Evolutionary conservation across 1,140 invertebrate species (phyloP), one percentile per base, ranked within the genome.

Genomic region (Cydia amplana): DNA sequence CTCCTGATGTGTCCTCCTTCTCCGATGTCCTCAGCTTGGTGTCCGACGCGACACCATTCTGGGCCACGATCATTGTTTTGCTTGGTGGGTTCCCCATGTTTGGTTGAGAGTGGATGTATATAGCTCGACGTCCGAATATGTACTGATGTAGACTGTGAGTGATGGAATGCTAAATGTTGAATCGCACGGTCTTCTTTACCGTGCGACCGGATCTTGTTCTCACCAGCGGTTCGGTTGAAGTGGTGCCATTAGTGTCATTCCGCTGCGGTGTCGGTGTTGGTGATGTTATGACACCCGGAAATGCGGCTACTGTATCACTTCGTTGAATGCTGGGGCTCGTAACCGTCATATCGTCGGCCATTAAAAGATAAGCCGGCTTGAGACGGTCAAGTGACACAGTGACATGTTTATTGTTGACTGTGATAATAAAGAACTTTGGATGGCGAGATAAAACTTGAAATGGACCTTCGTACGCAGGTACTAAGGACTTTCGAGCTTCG

Each of bases 341-440:
- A 63, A 63, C 18, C 55, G n/a, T 18, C 55, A 63, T 63, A 63
- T 9, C 55, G 20, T 63, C 55, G 9, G 16, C 9, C 55, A 6
- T 63, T 63, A 63, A 63, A 63, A 63, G 55, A 63, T 63, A 63
- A 63, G 55, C 55, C 10, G 55, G 55, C 7, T 63, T 63, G 55
- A 63, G 55, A 23, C 55, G 55, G 18, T 63, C 55, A 23, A 63
- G 55, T 63, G 55, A 63, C 55, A 23, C 55, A 63, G 55, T 63
- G 55, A 63, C 55, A 63, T 23, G 55, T 20, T 28, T 28, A 28
- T 28, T 4, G 28, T 28, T 28, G 28, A 28, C 28, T 28, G 28
- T 1, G 28, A 28, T 28, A 28, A 28, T 0, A 28, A 28, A 28
- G 28, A 28, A 28, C 28, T 28, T 28, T 28, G 28, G 28, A 28